Evolutionary conservation across 2,113 vertebrate species (phyloP).

Genomic region (Daboia siamensis): DNA sequence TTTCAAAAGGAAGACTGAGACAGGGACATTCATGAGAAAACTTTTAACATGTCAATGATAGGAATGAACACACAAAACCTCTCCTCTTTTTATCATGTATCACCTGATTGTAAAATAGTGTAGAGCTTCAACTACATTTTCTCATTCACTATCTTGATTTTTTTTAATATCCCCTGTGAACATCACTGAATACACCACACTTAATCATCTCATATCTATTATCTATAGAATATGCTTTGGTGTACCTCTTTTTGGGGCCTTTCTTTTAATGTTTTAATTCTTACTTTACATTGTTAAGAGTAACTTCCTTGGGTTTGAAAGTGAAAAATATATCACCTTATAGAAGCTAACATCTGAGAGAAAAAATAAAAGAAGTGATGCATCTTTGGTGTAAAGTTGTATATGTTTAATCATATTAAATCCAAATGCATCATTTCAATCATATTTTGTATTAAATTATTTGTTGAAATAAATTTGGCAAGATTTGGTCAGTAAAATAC

Average conservation of each 20-base stretch:
- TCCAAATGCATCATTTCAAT: background rate
- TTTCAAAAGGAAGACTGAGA: background rate
- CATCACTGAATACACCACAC: background rate
- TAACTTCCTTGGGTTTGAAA: background rate
- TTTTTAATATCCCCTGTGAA: background rate
- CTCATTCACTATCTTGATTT: background rate
- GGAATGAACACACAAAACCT: background rate
- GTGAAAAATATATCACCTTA: background rate
- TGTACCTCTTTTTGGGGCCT: background rate
- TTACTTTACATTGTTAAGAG: background rate
- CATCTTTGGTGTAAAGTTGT: background rate
- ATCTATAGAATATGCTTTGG: background rate
- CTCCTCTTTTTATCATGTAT: background rate
- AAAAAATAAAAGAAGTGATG: background rate
- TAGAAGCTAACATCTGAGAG: background rate
- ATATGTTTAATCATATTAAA: constrained; percentile 6
- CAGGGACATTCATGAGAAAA: background rate
- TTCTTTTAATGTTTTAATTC: background rate
- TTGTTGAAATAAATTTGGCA: constrained; percentile 70
- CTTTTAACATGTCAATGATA: background rate
- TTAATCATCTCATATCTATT: background rate
- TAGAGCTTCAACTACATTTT: background rate
- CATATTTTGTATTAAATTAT: constrained; percentile 34
- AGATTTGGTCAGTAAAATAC: constrained; percentile 67
- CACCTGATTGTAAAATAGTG: background rate